Conservation (phyloP, 1,140 invertebrate species). For the Antheraea mylitta region DNA sequence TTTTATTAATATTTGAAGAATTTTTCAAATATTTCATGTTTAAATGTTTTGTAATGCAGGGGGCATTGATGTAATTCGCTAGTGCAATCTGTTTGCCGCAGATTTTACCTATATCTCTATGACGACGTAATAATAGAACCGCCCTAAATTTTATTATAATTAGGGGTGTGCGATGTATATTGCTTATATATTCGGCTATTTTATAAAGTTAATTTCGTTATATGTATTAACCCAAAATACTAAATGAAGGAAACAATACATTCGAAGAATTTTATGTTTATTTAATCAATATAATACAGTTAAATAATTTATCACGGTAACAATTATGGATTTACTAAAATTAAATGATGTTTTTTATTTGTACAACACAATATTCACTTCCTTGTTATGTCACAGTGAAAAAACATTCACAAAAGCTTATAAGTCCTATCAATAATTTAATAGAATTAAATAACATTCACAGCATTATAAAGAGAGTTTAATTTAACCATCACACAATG, state of each 20-base stretch:
- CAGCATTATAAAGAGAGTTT: slow-evolving; percentile 50
- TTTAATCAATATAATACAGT: slow-evolving; percentile 9
- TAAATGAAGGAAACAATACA: not conserved
- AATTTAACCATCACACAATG: slow-evolving; percentile 35
- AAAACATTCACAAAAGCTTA: slow-evolving; percentile 43
- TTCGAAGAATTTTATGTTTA: slow-evolving; percentile 9
- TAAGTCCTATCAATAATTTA: slow-evolving; percentile 67
- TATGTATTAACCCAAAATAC: too few species aligned
- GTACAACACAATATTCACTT: not conserved
- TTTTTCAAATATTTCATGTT: too few species aligned
- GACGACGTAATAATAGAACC: too few species aligned
- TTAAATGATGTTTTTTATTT: slow-evolving; percentile 6
- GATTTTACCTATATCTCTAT: too few species aligned
- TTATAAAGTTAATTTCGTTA: too few species aligned
- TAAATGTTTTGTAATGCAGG: too few species aligned
- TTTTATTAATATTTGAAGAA: too few species aligned
- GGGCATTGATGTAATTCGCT: too few species aligned
- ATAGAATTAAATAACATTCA: slow-evolving; percentile 59
- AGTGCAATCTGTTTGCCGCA: too few species aligned
- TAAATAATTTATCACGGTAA: slow-evolving; percentile 17
- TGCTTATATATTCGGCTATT: too few species aligned
- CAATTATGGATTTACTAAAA: slow-evolving; percentile 10
- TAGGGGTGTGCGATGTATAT: too few species aligned
- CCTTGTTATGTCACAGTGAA: slow-evolving; percentile 13
- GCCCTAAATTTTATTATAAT: too few species aligned